These are phyloP conservation scores for Anoncus sp. DNA, from an alignment of 2,888 invertebrate genomes.

Conservation along the genomic window DNA sequence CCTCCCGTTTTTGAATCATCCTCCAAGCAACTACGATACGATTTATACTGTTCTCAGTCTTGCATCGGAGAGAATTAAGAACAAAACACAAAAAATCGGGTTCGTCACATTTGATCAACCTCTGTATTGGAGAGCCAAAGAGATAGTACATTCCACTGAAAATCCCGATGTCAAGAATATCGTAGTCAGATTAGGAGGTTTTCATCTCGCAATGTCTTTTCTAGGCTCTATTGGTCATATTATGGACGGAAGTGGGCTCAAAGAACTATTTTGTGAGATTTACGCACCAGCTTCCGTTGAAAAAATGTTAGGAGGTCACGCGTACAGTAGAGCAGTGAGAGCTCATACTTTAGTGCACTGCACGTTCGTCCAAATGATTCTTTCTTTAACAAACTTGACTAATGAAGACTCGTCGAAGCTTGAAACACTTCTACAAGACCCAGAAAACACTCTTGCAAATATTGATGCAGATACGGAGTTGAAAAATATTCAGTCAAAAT, in stretches of 20 bases:
- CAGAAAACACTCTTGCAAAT: constrained; percentile 5
- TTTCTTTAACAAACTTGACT: constrained; percentile 16
- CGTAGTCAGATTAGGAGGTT: constrained; percentile 30
- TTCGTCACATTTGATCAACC: constrained; percentile 26
- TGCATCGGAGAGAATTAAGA: constrained; percentile 5
- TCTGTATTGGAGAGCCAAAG: constrained; percentile 31
- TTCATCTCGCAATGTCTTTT: constrained; percentile 32
- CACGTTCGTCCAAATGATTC: constrained; percentile 15
- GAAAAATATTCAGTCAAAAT: constrained; percentile 9
- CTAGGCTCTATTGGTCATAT: constrained; percentile 30
- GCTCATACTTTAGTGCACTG: constrained; percentile 13
- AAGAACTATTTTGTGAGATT: constrained; percentile 25
- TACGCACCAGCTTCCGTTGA: constrained; percentile 38
- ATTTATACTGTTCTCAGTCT: constrained; percentile 33
- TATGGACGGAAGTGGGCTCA: constrained; percentile 42
- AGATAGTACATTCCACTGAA: constrained; percentile 23
- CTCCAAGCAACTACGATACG: constrained; percentile 18
- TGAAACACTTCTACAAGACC: constrained; percentile 12
- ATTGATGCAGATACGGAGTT: neutral
- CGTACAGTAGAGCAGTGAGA: constrained; percentile 8
- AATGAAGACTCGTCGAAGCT: constrained; percentile 13
- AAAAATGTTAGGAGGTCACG: constrained; percentile 31
- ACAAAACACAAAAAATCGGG: constrained; percentile 18
- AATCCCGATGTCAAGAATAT: constrained; percentile 32
- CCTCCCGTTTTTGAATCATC: constrained; percentile 27